Conservation (phyloP, 2,113 vertebrate species). For the Xerus inauris region DNA sequence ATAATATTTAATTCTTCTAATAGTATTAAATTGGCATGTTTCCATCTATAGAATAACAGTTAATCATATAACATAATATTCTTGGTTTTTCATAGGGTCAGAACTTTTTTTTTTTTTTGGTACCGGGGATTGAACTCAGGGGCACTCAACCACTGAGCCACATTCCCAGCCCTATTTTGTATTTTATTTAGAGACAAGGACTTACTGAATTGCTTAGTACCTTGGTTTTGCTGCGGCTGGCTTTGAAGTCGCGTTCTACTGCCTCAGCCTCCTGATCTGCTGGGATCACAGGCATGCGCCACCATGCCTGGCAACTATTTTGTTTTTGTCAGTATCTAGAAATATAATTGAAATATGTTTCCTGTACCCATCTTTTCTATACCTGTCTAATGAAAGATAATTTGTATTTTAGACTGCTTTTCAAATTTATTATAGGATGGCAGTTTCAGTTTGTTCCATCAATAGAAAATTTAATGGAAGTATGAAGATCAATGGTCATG, state of each 20-base stretch:
- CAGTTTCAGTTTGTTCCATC: slow-evolving; percentile 17
- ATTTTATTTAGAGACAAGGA: too few relatives aligned
- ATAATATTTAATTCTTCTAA: slow-evolving; percentile 29
- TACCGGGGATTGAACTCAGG: too few relatives aligned
- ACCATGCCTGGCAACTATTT: not conserved
- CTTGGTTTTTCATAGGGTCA: slow-evolving; percentile 4
- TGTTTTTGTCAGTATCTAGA: slow-evolving; percentile 25
- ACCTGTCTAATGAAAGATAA: not conserved
- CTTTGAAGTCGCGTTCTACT: too few relatives aligned
- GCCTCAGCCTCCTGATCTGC: too few relatives aligned
- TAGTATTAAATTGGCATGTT: slow-evolving; percentile 9
- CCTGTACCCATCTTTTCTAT: slow-evolving; percentile 15
- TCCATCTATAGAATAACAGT: not conserved
- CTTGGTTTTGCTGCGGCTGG: too few relatives aligned
- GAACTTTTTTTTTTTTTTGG: too few relatives aligned
- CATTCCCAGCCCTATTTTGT: too few relatives aligned
- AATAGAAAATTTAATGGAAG: slow-evolving; percentile 49
- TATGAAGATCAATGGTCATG: not conserved
- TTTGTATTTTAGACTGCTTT: slow-evolving; percentile 43
- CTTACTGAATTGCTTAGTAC: too few relatives aligned
- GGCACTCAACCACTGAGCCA: too few relatives aligned
- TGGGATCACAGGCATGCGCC: too few relatives aligned
- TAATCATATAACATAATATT: slow-evolving; percentile 28
- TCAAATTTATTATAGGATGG: not conserved
- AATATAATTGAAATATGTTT: slow-evolving; percentile 32